Base-by-base conservation (phyloP, 1,140 invertebrate genomes). In the Lepidurus packardi region DNA sequence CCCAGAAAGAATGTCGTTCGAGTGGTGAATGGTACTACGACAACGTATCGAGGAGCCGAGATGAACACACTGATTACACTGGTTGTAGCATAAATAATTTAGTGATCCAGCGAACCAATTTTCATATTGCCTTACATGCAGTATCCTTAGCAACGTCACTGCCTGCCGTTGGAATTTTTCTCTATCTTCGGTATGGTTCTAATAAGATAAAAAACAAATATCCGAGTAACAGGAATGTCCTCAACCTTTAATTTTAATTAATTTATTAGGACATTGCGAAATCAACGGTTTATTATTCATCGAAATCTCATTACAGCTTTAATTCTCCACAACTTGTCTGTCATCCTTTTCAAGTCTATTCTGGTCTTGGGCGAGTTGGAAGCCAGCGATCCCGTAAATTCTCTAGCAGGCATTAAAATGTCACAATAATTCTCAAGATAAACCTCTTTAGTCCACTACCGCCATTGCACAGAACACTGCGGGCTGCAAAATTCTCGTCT, bases 281-380 rank as follows among this genome's bases (percentile, higher is more conserved):
- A 85, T 9, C 85, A 84, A 1, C 83, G 87, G 73, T 84, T 89
- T 0, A 84, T 85, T 4, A 81, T 89, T n/a, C 87, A 89, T 78
- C 83, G 89, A 65, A 89, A 89, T 82, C 81, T 89, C 7, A 82
- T 89, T 5, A 85, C 88, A 6, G 85, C 86, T 8, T 87, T 89
- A n/a, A 82, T 88, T 2, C 25, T 88, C 0, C 85, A 87, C 74
- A 89, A 89, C 80, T 79, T 86, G 11, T 80, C 89, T 0, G 87
- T 88, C 3, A 87, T 89, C 43, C 80, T 89, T 42, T 86, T 84
- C 42, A 87, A 88, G 81, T 34, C 41, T 25, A 47, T 47, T 47
- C 34, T 77, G 75, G 34, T 77, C 13, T 45, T 78, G 25, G 65
- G 73, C 42, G 77, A 78, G 24, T 41, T 78, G 34, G 73, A 75